Percentiles rank a stretch among this genome's conserved stretches.
Evolutionary conservation across 2,113 vertebrate species (phyloP).

Genomic region (Erinaceus europaeus): DNA sequence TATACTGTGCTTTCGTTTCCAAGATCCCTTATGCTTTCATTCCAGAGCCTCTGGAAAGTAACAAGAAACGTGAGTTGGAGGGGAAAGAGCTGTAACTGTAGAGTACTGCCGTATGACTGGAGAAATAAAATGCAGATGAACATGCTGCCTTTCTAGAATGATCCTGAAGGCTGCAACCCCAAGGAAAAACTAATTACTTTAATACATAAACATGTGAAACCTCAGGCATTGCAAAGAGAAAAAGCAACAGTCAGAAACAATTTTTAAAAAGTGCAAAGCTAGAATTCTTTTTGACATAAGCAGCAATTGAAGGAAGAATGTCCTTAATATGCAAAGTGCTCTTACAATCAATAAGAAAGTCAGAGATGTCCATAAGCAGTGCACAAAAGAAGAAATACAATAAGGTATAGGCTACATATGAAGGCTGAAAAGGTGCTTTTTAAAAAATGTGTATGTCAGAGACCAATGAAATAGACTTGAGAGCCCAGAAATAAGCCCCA

Average conservation of each 20-base stretch:
- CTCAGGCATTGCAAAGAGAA: neutral
- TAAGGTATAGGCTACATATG: neutral
- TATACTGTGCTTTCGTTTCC: constrained; percentile 39
- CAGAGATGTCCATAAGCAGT: neutral
- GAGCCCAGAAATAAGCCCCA: too few relatives aligned
- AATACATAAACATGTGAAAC: neutral
- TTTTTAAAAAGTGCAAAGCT: neutral
- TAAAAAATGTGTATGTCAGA: too few relatives aligned
- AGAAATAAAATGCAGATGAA: constrained; percentile 41
- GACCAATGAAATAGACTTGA: too few relatives aligned
- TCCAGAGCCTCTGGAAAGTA: constrained; percentile 49
- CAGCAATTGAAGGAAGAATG: neutral
- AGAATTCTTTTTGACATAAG: neutral
- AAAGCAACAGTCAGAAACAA: neutral
- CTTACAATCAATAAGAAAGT: constrained; percentile 23
- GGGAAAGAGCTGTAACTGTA: neutral
- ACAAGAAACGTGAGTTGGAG: constrained; percentile 24
- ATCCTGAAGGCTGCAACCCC: neutral
- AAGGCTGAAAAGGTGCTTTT: neutral
- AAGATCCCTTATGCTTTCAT: constrained; percentile 25
- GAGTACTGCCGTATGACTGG: neutral
- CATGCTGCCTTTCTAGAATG: neutral
- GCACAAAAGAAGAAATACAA: constrained; percentile 12
- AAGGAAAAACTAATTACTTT: constrained; percentile 26
- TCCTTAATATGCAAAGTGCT: constrained; percentile 49